phyloP scores from a whole-genome alignment of 2,888 invertebrate genomes.

The Cryptocephalus moraei region DNA sequence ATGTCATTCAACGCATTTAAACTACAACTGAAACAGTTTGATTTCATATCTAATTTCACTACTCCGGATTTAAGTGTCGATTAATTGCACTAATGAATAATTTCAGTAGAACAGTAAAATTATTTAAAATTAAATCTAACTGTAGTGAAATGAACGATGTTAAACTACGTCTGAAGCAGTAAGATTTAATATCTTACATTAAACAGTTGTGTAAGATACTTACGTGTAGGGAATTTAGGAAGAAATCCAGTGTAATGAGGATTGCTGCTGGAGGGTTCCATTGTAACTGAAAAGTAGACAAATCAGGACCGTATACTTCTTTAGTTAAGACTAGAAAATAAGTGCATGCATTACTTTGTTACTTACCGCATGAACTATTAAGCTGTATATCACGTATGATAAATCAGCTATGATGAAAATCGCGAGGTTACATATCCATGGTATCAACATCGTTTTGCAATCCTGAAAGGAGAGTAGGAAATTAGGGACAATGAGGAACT shows the following conservation, averaged over 20 bases:
- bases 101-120: too few species aligned
- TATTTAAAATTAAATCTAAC: too few species aligned
- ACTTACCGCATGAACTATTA: slow-evolving; percentile 56
- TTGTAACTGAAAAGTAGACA: slow-evolving; percentile 47
- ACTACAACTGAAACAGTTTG: too few species aligned
- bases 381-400: slow-evolving; percentile 54
- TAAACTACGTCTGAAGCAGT: too few species aligned
- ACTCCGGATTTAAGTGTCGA: too few species aligned
- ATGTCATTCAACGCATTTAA: too few species aligned
- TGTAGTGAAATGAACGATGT: too few species aligned
- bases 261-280: slow-evolving; percentile 69
- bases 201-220: slow-evolving; percentile 38
- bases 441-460: slow-evolving; percentile 56
- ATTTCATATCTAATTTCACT: neutral
- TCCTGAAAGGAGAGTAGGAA: slow-evolving; percentile 47
- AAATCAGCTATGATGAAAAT: slow-evolving; percentile 57
- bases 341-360: neutral
- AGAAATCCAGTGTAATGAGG: slow-evolving; percentile 68
- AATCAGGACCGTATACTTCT: too few species aligned
- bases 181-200: neutral
- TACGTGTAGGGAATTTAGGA: slow-evolving; percentile 66
- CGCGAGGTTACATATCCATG: slow-evolving; percentile 62
- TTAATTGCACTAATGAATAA: too few species aligned
- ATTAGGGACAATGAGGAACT: neutral
- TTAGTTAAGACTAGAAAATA: too few species aligned